A percentile compares a stretch with the other conserved stretches of the same genome.
These are phyloP conservation scores for Parelbella ahira DNA, from an alignment of 2,888 invertebrate genomes.

Conservation along the genomic window DNA sequence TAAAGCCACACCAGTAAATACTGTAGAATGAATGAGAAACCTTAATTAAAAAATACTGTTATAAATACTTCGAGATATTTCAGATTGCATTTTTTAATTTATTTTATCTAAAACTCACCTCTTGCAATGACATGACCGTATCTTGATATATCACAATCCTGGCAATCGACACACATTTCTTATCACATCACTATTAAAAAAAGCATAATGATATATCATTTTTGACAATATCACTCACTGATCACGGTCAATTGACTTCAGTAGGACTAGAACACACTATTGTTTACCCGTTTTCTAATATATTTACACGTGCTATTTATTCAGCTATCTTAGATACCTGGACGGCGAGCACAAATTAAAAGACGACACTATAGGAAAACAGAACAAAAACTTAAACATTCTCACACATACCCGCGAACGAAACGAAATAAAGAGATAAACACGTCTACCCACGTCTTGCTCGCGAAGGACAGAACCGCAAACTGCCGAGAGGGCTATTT, in stretches of 20 bases:
- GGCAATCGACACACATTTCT: slow-evolving; percentile 54
- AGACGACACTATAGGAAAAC: too few relatives aligned
- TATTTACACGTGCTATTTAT: neutral
- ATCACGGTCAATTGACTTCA: slow-evolving; percentile 26
- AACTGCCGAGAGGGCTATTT: slow-evolving; percentile 33
- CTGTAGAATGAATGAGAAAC: too few relatives aligned
- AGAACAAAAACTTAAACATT: too few relatives aligned
- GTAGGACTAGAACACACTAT: too few relatives aligned
- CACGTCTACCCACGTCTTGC: slow-evolving; percentile 26
- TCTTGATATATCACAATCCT: slow-evolving; percentile 45
- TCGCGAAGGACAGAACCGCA: slow-evolving; percentile 25
- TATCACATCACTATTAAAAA: slow-evolving; percentile 46
- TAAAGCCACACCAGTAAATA: too few relatives aligned
- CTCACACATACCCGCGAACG: too few relatives aligned
- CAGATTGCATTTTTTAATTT: neutral
- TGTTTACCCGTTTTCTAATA: too few relatives aligned
- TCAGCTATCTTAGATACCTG: too few relatives aligned
- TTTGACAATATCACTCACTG: slow-evolving; percentile 30
- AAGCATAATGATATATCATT: slow-evolving; percentile 35
- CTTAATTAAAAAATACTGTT: too few relatives aligned
- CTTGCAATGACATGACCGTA: slow-evolving; percentile 62
- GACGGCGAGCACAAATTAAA: too few relatives aligned
- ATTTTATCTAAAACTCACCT: slow-evolving; percentile 51
- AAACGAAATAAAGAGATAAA: too few relatives aligned
- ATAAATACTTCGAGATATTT: too few relatives aligned